Base-by-base conservation (phyloP, 2,113 vertebrate species). In the Lutjanus erythropterus region DNA sequence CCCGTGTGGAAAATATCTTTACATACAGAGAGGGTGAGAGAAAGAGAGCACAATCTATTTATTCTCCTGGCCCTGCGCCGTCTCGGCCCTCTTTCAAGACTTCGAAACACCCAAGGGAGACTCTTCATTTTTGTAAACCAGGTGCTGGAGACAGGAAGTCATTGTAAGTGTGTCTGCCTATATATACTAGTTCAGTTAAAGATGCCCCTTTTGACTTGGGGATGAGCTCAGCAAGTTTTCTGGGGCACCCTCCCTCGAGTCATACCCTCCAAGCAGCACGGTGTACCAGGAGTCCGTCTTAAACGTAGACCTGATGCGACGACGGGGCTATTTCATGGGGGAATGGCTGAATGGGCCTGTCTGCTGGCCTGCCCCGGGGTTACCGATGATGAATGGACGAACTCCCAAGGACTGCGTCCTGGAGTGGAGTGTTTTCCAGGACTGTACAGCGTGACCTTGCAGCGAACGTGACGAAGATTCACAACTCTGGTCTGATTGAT, bases 371-470 rank as follows among this genome's bases (percentile, higher is more conserved):
- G 81, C 65, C 67, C 37, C 55, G 50, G 78, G 75, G 83, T 84
- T 84, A 68, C 21, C 1, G 27, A 86, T 90, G 91, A 91, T 91
- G 66, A 86, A 91, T 91, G 84, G 65, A 80, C 33, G 2, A 80
- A 71, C 68, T 66, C n/a, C n/a, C 49, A 4, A 41, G 73, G n/a
- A 82, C 46, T 70, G 67, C 77, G 78, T 84, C 41, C 58, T 31
- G 39, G 37, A 70, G 53, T 84, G 19, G 29, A 73, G 78, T 75
- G 42, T 79, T 78, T 68, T 78, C 68, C 75, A 70, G 60, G 41
- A 75, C 37, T 68, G 66, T 72, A 19, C 78, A 65, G 58, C 2
- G 21, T 76, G 86, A 89, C 90, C 88, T 91, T 89, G 90, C 35
- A 56, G 58, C 0, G 6, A 71, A 67, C 5, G 49, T 41, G 49